These are phyloP conservation scores for Diadumene lineata DNA, from an alignment of 92 coral and sea anemone genomes.

Conservation along the genomic window DNA sequence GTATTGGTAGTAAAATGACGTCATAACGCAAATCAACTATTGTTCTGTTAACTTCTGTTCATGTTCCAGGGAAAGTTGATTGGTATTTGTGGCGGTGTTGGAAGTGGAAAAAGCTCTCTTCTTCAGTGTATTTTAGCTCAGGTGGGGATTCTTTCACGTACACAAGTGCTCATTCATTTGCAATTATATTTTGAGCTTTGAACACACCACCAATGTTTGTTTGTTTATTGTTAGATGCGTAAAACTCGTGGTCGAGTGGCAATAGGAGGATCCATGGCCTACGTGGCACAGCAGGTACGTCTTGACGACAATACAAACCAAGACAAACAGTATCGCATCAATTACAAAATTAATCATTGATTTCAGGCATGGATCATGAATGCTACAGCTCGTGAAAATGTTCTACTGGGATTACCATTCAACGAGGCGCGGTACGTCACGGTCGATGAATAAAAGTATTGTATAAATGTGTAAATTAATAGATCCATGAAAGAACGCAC, in stretches of 20 bases:
- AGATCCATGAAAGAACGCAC: neutral
- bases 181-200: no score
- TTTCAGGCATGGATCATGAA: constrained; percentile 90
- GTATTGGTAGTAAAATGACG: no score
- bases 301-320: neutral
- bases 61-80: constrained; percentile 69
- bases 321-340: no score
- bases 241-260: constrained; percentile 75
- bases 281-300: constrained; percentile 74
- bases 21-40: no score
- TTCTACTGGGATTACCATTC: constrained; percentile 79
- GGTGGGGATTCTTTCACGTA: constrained; percentile 40
- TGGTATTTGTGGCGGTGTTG: constrained; percentile 94
- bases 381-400: constrained; percentile 82
- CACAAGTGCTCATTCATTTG: no score
- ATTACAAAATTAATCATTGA: neutral
- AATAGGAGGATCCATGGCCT: constrained; percentile 77
- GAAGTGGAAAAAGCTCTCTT: constrained; percentile 93
- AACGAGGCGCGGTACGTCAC: constrained; percentile 62
- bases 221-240: constrained; percentile 88
- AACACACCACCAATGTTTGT: neutral
- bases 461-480: neutral
- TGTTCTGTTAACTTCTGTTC: neutral
- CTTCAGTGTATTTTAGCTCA: constrained; percentile 82
- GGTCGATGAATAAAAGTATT: neutral